Conservation (phyloP, 2,113 vertebrate genomes). For the Ginglymostoma cirratum region DNA sequence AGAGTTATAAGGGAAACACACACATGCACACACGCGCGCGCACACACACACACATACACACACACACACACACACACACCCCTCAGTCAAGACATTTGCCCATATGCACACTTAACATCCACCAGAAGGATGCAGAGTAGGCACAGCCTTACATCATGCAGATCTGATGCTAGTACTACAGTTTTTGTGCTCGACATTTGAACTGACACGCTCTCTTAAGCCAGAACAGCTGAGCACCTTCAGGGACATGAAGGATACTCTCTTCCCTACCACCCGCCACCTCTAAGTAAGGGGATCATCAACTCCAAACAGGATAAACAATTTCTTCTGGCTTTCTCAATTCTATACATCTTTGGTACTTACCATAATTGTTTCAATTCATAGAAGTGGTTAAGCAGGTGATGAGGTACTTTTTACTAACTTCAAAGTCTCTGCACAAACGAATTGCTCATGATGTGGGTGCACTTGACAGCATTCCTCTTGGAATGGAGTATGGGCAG, state of each 20-base stretch:
- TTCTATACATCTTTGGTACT: neutral
- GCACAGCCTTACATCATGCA: neutral
- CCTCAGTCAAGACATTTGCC: neutral
- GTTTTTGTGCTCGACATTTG: neutral
- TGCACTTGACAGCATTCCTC: too few species aligned
- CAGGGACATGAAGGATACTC: too few species aligned
- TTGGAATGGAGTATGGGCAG: too few species aligned
- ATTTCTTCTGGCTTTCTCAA: neutral
- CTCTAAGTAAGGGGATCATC: neutral
- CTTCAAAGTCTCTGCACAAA: too few species aligned
- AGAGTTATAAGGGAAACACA: neutral
- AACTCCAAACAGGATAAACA: neutral
- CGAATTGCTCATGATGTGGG: too few species aligned
- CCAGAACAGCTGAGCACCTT: neutral
- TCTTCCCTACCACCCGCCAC: neutral
- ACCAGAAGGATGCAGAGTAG: neutral
- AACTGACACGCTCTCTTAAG: neutral
- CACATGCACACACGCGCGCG: neutral
- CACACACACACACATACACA: too few species aligned
- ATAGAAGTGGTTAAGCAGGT: neutral
- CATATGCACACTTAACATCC: neutral
- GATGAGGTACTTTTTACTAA: neutral
- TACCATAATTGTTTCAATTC: neutral
- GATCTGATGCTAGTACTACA: neutral
- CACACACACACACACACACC: too few species aligned